Percentiles rank a stretch among this genome's conserved stretches.
Conservation (phyloP, 2,797 vertebrate species). For the Arrhamphus sclerolepis region DNA sequence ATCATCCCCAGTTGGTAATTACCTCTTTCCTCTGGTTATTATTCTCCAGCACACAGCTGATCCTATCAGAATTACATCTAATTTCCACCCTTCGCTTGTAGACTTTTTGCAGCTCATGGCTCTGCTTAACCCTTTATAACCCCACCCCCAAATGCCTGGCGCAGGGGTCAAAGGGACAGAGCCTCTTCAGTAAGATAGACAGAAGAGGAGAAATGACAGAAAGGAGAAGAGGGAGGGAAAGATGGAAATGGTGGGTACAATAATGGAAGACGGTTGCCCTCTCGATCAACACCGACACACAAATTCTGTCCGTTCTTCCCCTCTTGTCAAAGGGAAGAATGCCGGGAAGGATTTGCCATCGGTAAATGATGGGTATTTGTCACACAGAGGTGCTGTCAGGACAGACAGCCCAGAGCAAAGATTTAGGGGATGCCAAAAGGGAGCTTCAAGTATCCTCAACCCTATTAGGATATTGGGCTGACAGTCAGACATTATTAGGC, state of each 20-base stretch:
- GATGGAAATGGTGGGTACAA: conserved; percentile 25
- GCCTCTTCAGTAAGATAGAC: conserved; percentile 21
- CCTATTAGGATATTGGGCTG: conserved; percentile 52
- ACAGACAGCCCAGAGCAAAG: conserved; percentile 55
- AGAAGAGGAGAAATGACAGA: conserved; percentile 18
- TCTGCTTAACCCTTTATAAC: neutral
- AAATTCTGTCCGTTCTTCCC: conserved; percentile 21
- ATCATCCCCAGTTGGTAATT: conserved; percentile 58
- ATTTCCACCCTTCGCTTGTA: conserved; percentile 59
- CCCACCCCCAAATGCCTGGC: conserved; percentile 23
- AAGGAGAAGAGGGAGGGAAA: conserved; percentile 31
- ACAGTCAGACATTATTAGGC: conserved; percentile 62
- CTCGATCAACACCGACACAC: conserved; percentile 34
- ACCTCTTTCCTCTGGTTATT: conserved; percentile 65
- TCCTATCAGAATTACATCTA: conserved; percentile 71
- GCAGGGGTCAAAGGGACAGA: conserved; percentile 55
- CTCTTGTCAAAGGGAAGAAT: conserved; percentile 38
- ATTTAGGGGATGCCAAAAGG: conserved; percentile 54
- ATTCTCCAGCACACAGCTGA: conserved; percentile 54
- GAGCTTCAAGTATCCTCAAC: conserved; percentile 49
- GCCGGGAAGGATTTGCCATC: conserved; percentile 47
- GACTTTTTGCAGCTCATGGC: conserved; percentile 16
- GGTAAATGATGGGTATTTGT: conserved; percentile 65
- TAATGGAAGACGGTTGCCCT: conserved; percentile 41
- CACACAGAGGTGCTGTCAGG: conserved; percentile 45